Evolutionary conservation across 2,888 invertebrate species (phyloP).

Genomic region (Drosophila leonis): DNA sequence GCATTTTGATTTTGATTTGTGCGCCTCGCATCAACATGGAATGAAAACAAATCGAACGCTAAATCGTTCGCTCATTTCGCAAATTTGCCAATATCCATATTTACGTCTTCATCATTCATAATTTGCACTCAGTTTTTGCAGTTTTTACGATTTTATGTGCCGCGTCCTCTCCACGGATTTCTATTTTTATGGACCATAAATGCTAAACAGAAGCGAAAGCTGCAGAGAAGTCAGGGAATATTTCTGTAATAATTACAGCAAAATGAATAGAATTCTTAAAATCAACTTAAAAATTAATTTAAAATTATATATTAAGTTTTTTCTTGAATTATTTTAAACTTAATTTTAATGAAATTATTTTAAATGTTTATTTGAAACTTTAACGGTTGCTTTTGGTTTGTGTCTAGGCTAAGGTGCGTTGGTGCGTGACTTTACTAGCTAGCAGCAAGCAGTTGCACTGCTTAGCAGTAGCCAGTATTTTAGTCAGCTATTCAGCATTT

Average conservation of each 20-base stretch:
- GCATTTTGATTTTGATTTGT: conserved; percentile 66
- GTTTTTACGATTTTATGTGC: conserved; percentile 40
- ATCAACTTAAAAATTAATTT: not conserved
- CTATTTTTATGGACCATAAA: conserved; percentile 44
- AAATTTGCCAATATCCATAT: conserved; percentile 55
- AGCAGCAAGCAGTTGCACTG: not conserved
- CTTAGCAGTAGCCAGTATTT: not conserved
- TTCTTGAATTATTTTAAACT: not conserved
- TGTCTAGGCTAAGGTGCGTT: not conserved
- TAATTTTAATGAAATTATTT: not conserved
- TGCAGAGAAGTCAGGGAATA: not conserved
- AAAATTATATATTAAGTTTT: not conserved
- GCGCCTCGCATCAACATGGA: conserved; percentile 48
- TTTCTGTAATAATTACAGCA: not conserved
- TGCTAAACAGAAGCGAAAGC: not conserved
- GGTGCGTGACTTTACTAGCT: not conserved
- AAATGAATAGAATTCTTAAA: no score
- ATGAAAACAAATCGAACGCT: conserved; percentile 56
- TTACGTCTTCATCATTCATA: conserved; percentile 70
- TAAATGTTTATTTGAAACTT: not conserved
- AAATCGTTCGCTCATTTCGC: conserved; percentile 59
- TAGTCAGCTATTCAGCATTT: not conserved
- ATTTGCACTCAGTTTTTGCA: conserved; percentile 63
- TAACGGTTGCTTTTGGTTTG: not conserved
- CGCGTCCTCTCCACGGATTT: conserved; percentile 38